Evolutionary conservation across 1,140 invertebrate species (phyloP).

Genomic region (Pentalonia nigronervosa): DNA sequence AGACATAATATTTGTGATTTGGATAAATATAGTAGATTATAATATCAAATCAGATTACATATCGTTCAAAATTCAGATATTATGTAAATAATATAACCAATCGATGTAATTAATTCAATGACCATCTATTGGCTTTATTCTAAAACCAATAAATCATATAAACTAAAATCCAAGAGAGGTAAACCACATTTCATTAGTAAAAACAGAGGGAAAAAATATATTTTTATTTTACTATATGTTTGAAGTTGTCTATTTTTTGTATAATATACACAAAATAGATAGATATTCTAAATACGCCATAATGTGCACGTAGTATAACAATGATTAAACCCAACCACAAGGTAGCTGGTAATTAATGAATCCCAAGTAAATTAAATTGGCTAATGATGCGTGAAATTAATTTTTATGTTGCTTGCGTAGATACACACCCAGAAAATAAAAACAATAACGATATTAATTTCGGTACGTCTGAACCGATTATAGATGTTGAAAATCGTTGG

Average conservation of each 20-base stretch:
- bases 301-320: neutral
- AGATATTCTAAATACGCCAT: neutral
- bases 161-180: neutral
- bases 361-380: conserved; percentile 26
- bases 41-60: neutral
- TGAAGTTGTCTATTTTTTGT: neutral
- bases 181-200: neutral
- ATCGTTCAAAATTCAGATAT: neutral
- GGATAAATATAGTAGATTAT: neutral
- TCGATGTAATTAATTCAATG: neutral
- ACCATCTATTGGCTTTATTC: neutral
- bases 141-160: neutral
- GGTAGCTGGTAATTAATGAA: neutral
- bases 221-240: neutral
- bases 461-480: neutral
- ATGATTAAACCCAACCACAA: neutral
- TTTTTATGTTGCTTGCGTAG: neutral
- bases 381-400: conserved; percentile 34
- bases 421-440: neutral
- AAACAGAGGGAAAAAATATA: neutral
- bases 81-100: conserved; percentile 11
- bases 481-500: neutral
- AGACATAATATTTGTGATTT: neutral
- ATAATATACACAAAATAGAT: too few species aligned
- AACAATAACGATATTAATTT: neutral